Evolutionary conservation across 2,797 vertebrate genomes (phyloP), one percentile per base, ranked within the genome.

Genomic region (Masticophis lateralis): DNA sequence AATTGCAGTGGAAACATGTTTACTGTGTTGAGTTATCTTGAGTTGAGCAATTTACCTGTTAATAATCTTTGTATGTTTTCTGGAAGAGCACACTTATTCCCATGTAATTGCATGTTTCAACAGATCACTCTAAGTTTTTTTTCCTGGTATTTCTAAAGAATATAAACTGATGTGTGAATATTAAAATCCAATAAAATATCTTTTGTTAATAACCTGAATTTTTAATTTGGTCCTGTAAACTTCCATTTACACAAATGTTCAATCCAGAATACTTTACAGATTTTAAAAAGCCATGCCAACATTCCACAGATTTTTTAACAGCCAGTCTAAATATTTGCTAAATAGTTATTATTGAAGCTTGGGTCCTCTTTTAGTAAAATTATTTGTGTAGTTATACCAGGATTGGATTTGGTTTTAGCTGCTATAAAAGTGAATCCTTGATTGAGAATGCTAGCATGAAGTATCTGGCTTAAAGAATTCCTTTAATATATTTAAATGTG

Each of bases 121-220:
- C 47, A 83, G 25, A 89, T 63, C 27, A 91, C 56, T 16, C 69
- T 9, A 83, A 4, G 11, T n/a, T 25, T 74, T 11, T 56, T 91
- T 12, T 56, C 88, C 55, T 94, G 86, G 92, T 88, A 32, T 96
- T 96, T 95, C 87, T 92, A 89, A 88, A 93, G 74, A 90, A 89
- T 86, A 95, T 94, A 94, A 94, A 55, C 28, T 95, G 90, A 91
- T 95, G 93, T 86, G 95, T 94, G 87, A 91, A 92, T 93, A 94
- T 2, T 93, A 43, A 86, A 94, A 95, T 61, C 66, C 3, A 96
- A 91, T 95, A 96, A 96, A 97, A 94, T 94, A 88, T 25, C 87
- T 94, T 96, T 95, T 92, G 89, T 92, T 97, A 96, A 94, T 93
- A 69, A 92, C n/a, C 93, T 91, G 91, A 95, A 61, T 92, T 95